Conservation (phyloP, 2,113 vertebrate genomes). For the Meleagris gallopavo region DNA sequence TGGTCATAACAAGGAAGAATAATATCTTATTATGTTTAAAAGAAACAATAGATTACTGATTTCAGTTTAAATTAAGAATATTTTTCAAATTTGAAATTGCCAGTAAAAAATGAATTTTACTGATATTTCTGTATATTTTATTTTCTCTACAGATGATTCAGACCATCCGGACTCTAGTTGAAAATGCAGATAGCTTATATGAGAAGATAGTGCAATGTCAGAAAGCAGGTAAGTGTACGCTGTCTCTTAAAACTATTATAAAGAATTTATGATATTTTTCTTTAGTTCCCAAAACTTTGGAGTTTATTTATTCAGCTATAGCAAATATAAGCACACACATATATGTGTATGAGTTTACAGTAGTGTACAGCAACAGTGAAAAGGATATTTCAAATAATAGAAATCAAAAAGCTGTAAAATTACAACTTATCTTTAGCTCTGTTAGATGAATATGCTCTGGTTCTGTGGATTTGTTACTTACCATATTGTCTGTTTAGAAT, state of each 20-base stretch:
- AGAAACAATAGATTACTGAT: background rate
- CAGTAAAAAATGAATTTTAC: background rate
- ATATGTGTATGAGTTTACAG: background rate
- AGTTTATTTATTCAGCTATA: background rate
- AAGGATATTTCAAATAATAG: background rate
- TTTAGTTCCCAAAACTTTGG: background rate
- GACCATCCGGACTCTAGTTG: slow-evolving; percentile 87
- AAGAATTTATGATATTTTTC: background rate
- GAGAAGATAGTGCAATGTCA: slow-evolving; percentile 93
- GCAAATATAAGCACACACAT: too few species aligned
- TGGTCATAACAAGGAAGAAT: background rate
- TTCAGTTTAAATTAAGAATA: background rate
- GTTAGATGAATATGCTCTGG: background rate
- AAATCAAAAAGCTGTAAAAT: background rate
- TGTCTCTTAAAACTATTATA: background rate
- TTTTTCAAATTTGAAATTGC: background rate
- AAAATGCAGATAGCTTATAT: slow-evolving; percentile 88
- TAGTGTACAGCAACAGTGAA: background rate
- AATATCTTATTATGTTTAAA: background rate
- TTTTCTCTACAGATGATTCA: slow-evolving; percentile 90
- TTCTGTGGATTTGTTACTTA: background rate
- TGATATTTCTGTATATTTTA: background rate
- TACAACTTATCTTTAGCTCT: background rate
- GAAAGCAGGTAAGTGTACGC: slow-evolving; percentile 82
- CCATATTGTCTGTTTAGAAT: background rate